Base-by-base conservation (phyloP, 2,113 vertebrate genomes). In the Triplophysa dalaica region DNA sequence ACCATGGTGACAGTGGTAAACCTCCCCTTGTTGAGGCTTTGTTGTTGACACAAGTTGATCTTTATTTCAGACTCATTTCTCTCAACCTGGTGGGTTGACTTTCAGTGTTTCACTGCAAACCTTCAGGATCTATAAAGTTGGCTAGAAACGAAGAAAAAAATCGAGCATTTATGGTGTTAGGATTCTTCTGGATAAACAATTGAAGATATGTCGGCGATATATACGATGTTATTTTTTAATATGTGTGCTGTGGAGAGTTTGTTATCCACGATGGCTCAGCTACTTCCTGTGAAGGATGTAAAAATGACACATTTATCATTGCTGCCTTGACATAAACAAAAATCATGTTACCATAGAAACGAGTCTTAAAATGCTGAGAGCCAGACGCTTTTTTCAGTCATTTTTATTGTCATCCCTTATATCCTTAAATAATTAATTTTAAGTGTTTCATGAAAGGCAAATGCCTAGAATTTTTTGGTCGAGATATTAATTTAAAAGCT, bases 1-100 rank as follows among this genome's bases (percentile, higher is more conserved):
- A 45, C 77, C 33, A 62, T 66, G 64, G 70, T 9, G 29, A 79
- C 70, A 21, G n/a, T 65, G 63, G 21, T 54, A 74, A 73, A 67
- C 61, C 26, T 48, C 19, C 22, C 41, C 21, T 62, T 21, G 41
- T 24, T 38, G 41, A 6, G 24, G 41, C 21, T 26, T 43, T 74
- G 61, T 52, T 79, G 16, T 33, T 10, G 60, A 60, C 21, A 60
- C 21, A 13, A 12, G 45, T 6, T 11, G 16, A 33, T 16, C 19
- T n/a, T 56, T 52, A 73, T 5, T 22, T 58, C 8, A n/a, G 1
- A 45, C 5, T 3, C 4, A 45, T 45, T 22, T 60, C 58, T 75
- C 56, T 8, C 16, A 26, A 74, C 29, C 41, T 43, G 17, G 19
- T 52, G 26, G 50, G 10, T 17, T 8, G 38, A 24, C 2, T 29